A percentile compares a stretch with the other conserved stretches of the same genome.
phyloP scores from a whole-genome alignment of 2,888 invertebrate species.

The Perizoma flavofasciatum region DNA sequence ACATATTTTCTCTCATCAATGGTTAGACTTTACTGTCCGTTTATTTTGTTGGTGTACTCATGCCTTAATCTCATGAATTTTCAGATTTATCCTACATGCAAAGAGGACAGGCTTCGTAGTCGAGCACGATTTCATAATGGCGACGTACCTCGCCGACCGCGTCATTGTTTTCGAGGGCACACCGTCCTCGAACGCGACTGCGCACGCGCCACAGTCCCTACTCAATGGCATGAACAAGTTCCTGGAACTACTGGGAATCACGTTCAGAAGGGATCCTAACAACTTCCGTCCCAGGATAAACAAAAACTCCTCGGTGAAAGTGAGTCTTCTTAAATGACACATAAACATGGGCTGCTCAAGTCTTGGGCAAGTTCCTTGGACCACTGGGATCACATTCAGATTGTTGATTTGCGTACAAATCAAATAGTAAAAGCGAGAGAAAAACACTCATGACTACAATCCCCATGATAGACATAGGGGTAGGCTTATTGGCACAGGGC shows the following conservation, averaged over 20 bases:
- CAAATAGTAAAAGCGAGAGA: too few relatives aligned
- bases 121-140: conserved; percentile 99
- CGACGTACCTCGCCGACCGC: conserved; percentile 98
- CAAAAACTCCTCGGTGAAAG: conserved; percentile 97
- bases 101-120: conserved; percentile 99
- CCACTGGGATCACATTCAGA: too few relatives aligned
- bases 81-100: conserved; percentile 97
- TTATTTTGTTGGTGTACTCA: too few relatives aligned
- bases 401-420: too few relatives aligned
- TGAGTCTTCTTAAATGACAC: conserved; percentile 50
- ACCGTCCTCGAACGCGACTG: conserved; percentile 94
- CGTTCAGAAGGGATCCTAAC: conserved; percentile 99
- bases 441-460: too few relatives aligned
- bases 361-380: too few relatives aligned
- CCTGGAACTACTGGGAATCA: conserved; percentile 97
- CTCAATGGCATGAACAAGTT: conserved; percentile 99
- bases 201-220: conserved; percentile 96
- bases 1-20: too few relatives aligned
- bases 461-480: too few relatives aligned
- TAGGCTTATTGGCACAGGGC: too few relatives aligned
- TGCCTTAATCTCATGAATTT: conserved; percentile 1
- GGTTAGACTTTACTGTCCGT: too few relatives aligned
- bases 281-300: conserved; percentile 99
- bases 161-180: conserved; percentile 99
- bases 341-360: too few relatives aligned